These are phyloP conservation scores for Grallaria varia DNA, from an alignment of 2,113 vertebrate genomes.

Conservation along the genomic window DNA sequence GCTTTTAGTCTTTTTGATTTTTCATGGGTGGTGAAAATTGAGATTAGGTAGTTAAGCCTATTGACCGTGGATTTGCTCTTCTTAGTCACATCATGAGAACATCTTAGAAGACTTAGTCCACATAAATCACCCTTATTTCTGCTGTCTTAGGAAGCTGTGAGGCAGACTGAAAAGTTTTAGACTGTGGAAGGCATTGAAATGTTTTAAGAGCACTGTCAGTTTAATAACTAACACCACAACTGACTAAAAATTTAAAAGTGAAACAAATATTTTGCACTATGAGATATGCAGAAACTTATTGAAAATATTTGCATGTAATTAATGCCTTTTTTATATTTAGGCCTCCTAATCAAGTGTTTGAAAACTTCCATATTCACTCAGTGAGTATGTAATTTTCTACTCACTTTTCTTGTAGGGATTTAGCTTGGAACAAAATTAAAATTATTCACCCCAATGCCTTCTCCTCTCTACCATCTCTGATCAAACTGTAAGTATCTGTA, in stretches of 20 bases:
- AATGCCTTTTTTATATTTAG: constrained; percentile 32
- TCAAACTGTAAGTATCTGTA: constrained; percentile 88
- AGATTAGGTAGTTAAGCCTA: background rate
- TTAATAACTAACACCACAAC: background rate
- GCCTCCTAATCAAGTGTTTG: constrained; percentile 25
- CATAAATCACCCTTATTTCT: background rate
- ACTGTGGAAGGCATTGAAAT: background rate
- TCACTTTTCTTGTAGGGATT: constrained; percentile 77
- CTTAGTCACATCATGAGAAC: background rate
- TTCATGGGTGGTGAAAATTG: background rate
- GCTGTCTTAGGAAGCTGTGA: background rate
- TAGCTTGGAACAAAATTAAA: constrained; percentile 89
- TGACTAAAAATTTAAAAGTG: background rate
- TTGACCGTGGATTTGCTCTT: background rate
- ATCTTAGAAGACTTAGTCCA: background rate
- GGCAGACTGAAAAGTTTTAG: background rate
- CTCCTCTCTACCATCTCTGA: constrained; percentile 85
- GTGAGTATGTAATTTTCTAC: constrained; percentile 22
- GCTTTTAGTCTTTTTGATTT: background rate
- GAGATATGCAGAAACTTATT: background rate
- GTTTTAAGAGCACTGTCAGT: background rate
- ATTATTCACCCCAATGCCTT: constrained; percentile 82
- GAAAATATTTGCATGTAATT: constrained; percentile 17
- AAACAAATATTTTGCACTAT: background rate
- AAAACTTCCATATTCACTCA: constrained; percentile 38